Evolutionary conservation across 1,140 invertebrate species (phyloP).

Genomic region (Psix sp.): DNA sequence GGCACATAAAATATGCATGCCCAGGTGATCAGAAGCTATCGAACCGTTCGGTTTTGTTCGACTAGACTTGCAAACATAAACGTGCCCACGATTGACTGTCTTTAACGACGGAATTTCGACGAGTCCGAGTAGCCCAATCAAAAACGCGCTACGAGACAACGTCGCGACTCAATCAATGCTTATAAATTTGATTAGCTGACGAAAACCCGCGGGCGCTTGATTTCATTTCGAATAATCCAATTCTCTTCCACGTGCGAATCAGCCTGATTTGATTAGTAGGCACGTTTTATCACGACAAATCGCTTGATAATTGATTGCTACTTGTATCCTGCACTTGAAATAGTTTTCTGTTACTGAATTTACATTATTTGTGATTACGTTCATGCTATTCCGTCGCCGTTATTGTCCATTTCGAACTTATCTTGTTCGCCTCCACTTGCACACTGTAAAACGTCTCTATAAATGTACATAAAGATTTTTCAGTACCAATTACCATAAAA

Average conservation of each 20-base stretch:
- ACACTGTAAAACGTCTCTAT: no score
- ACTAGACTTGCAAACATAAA: conserved; percentile 46
- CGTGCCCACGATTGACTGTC: conserved; percentile 49
- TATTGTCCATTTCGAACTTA: neutral
- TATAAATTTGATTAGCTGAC: conserved; percentile 36
- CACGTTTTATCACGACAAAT: conserved; percentile 34
- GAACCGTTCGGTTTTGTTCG: conserved; percentile 39
- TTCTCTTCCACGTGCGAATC: conserved; percentile 44
- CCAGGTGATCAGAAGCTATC: conserved; percentile 64
- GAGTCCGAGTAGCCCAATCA: conserved; percentile 28
- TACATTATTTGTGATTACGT: neutral
- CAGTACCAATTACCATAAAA: no score
- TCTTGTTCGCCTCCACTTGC: no score
- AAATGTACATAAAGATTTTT: no score
- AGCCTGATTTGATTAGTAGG: conserved; percentile 21
- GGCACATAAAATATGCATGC: conserved; percentile 65
- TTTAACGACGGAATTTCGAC: conserved; percentile 37
- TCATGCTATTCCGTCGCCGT: neutral
- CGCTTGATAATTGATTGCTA: conserved; percentile 23
- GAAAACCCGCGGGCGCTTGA: conserved; percentile 34
- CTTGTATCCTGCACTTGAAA: conserved; percentile 20
- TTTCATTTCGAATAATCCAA: conserved; percentile 35
- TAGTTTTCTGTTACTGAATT: conserved; percentile 4
- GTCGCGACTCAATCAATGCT: conserved; percentile 36
- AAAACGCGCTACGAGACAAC: conserved; percentile 18